Base-by-base conservation (phyloP, 2,113 vertebrate genomes). In the Nothobranchius furzeri region DNA sequence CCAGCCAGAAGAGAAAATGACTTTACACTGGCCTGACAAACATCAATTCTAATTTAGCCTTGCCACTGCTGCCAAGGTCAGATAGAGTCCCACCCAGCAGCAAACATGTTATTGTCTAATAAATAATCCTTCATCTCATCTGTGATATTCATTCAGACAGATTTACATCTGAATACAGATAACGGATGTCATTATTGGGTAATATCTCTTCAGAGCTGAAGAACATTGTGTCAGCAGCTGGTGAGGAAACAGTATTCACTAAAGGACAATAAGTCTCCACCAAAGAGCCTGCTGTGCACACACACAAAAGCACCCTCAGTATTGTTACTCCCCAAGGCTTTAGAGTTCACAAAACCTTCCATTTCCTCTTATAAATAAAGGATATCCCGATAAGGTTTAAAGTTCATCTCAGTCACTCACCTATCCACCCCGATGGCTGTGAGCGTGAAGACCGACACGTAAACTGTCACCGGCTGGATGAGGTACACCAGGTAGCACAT, bases 361-460 rank as follows among this genome's bases (percentile, higher is more conserved):
- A 30, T 30, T 30, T 30, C 4, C 30, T 3, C 30, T 30, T 30
- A 30, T 30, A 3, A 30, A 30, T 30, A 4, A 45, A 45, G 9
- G 9, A 12, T 45, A 11, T 12, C 10, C 11, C 12, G 43, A 10
- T 45, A 4, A 12, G 9, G 43, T 45, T 12, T 12, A 12, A 11
- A 45, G 43, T 45, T 45, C 12, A 12, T 11, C 9, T 36, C 4
- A 13, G 17, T 0, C 25, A 9, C 90, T 81, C 76, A 96, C 95
- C 95, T 94, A 88, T 96, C 95, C n/a, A 96, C 94, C 0, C 93
- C 95, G 1, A 96, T 96, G 42, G 94, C 95, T 0, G 94, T 95
- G 43, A 96, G 91, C 0, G 95, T 95, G 91, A 96, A 96, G 62
- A 96, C 95, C 0, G 95, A 96, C 75, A 96, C 95, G 0, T 95